Evolutionary conservation across 2,113 vertebrate genomes (phyloP), one percentile per base, ranked within the genome.

Genomic region (Ceyx cyanopectus): DNA sequence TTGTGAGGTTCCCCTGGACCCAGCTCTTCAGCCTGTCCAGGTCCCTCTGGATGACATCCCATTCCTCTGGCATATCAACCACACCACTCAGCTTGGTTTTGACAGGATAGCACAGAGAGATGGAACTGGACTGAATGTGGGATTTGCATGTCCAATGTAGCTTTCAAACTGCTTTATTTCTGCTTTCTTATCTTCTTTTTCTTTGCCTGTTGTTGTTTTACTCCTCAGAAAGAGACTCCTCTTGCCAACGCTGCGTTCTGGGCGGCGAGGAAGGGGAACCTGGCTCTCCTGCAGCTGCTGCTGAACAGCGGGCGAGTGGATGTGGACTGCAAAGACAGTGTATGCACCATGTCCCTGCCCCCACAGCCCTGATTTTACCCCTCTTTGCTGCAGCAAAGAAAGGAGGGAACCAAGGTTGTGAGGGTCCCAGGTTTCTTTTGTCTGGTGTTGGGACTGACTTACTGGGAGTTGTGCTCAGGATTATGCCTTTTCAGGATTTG

Each of bases 161-260:
- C 85, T 91, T 68, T 41, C 30, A 8, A 53, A 65, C 34, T 30
- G 29, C 15, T 56, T 75, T 46, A 41, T 50, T 76, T 81, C 40
- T 82, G 8, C 12, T 32, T 27, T 81, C 12, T 48, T 23, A 23
- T 50, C 23, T 22, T 21, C 12, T 50, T 10, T 21, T 10, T 21
- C 61, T 50, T 82, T 22, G 37, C 37, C 19, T 7, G 11, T 43
- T 26, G 0, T 30, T 5, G 10, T 53, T 81, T 45, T 41, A 58
- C 48, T 13, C 61, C 69, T 46, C 98, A 99, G 99, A 99, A 99
- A 97, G 99, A 99, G 98, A 99, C 99, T 20, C 99, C 99, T 12
- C 98, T 99, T 34, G 98, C 99, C 97, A 99, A 99, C 45, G 99
- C 99, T 50, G 99, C 98, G 10, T 99, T 99, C 96, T 99, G 99